These are phyloP conservation scores for Orchestia grillus DNA, from an alignment of 1,140 invertebrate species.

Conservation along the genomic window DNA sequence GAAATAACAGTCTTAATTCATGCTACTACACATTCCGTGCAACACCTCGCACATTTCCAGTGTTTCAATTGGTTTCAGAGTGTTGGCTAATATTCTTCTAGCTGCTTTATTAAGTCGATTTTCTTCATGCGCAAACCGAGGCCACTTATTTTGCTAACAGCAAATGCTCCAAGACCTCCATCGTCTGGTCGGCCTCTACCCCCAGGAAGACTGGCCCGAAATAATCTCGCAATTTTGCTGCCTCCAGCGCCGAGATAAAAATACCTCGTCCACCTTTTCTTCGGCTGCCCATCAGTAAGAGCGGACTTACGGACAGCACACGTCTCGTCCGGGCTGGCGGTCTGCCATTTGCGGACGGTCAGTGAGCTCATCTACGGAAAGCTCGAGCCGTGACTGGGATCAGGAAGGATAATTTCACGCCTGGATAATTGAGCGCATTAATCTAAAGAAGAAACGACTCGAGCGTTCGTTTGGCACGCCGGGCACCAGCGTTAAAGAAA, in stretches of 20 bases:
- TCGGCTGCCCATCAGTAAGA: neutral
- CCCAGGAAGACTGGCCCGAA: neutral
- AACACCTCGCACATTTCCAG: neutral
- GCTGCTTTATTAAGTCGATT: neutral
- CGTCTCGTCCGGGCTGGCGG: neutral
- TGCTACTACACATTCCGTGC: neutral
- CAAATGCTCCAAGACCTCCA: neutral
- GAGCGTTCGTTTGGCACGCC: neutral
- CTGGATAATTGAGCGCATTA: slow-evolving; percentile 31
- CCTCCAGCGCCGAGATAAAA: neutral
- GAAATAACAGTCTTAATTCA: neutral
- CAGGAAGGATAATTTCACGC: slow-evolving; percentile 35
- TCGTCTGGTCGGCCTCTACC: neutral
- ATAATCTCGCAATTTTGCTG: neutral
- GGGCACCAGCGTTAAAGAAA: neutral
- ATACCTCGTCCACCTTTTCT: neutral
- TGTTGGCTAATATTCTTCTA: neutral
- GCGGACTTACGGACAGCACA: neutral
- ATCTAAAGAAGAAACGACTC: slow-evolving; percentile 20
- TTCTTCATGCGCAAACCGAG: neutral
- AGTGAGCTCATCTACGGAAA: neutral
- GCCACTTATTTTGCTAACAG: neutral
- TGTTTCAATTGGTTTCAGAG: neutral
- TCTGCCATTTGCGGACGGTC: neutral
- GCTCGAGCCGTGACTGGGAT: slow-evolving; percentile 28